A percentile compares a stretch with the other conserved stretches of the same genome.
Conservation (phyloP, 2,797 vertebrate species). For the Aratinga solstitialis region DNA sequence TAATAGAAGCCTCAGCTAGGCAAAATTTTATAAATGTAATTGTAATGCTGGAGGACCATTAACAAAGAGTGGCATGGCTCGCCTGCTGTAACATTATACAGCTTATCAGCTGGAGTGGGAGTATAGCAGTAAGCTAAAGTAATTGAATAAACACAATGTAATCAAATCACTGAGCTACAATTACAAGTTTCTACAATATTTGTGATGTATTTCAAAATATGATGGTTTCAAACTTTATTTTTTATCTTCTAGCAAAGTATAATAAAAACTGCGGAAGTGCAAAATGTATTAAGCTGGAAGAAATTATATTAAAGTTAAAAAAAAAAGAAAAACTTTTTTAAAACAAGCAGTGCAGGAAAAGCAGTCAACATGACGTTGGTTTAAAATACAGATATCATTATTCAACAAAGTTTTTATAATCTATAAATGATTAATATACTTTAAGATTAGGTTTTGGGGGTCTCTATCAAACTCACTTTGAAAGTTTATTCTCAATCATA, state of each 20-base stretch:
- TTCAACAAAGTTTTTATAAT: neutral
- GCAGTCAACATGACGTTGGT: neutral
- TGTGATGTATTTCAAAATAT: conserved; percentile 10
- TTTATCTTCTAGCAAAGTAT: neutral
- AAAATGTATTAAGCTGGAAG: neutral
- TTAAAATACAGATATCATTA: neutral
- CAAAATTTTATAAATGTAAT: conserved; percentile 19
- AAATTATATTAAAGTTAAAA: neutral
- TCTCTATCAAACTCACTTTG: neutral
- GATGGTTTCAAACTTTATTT: neutral
- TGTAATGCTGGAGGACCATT: neutral
- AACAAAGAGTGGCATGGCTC: neutral
- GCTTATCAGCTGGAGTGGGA: conserved; percentile 18
- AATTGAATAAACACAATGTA: conserved; percentile 52
- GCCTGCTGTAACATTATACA: neutral
- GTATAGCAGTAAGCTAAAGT: neutral
- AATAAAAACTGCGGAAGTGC: neutral
- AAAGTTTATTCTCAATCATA: neutral
- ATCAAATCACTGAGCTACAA: conserved; percentile 38
- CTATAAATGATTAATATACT: neutral
- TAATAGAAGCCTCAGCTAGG: neutral
- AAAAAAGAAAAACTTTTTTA: neutral
- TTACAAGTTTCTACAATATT: conserved; percentile 22
- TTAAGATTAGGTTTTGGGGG: accelerated
- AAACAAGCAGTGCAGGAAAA: neutral